Evolutionary conservation across 2,888 invertebrate species (phyloP), one percentile per base, ranked within the genome.

Genomic region (Acrobasis suavella): DNA sequence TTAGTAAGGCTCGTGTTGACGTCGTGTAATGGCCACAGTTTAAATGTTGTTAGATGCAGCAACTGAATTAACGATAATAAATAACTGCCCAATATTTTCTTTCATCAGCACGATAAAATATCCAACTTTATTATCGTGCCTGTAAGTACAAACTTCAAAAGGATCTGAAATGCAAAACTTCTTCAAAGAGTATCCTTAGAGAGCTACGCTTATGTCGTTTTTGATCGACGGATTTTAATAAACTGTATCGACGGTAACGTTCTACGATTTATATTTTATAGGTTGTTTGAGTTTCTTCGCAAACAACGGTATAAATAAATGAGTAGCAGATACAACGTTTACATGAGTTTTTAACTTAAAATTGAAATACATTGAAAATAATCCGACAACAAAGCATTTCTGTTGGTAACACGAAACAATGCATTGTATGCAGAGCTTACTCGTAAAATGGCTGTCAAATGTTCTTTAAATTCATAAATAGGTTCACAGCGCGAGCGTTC

Each of bases 151-250:
- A 70, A 77, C 75, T 77, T 76, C 74, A 75, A 80, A 78, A 71
- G 73, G 72, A 71, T 77, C 71, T 72, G 68, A 72, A 73, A 72
- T 77, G 58, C 69, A 69, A 73, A 78, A 78, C 70, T 78, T 77
- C 72, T 74, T 79, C 78, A 79, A 81, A 76, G 72, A 76, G 46
- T 46, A 14, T 46, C 46, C 46, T 46, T 14, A 46, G 14, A 14
- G 46, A 12, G 46, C 46, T 12, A 2, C n/a, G 12, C 46, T 46
- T 6, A 46, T 46, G 12, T 46, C 46, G 46, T 46, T 46, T 46
- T 46, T 14, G 46, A 46, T 46, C 46, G n/a, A 46, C n/a, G 12
- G n/a, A 46, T 46, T n/a, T 46, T n/a, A 7, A 5, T 46, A 46
- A 46, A 46, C 46, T 46, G 46, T 46, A n/a, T n/a, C 14, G n/a